phyloP scores from a whole-genome alignment of 2,888 invertebrate species.

The Amphipoea oculea region DNA sequence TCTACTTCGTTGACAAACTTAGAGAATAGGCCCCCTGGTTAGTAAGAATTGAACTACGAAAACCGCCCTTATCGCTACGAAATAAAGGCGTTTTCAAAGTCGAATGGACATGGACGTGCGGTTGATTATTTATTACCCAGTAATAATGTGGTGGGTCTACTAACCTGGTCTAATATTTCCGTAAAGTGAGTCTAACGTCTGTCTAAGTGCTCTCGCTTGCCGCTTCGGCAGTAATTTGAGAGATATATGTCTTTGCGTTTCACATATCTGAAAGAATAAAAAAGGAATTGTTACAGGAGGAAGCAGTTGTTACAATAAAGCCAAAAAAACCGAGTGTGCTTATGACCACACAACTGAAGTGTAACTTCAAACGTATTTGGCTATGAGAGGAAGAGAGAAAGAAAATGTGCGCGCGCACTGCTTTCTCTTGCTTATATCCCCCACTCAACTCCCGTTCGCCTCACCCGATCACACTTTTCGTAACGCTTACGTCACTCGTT shows the following conservation, averaged over 20 bases:
- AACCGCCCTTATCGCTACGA: neutral
- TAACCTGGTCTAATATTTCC: slow-evolving; percentile 90
- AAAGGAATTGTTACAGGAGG: neutral
- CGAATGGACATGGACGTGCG: neutral
- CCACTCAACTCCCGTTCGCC: too few species aligned
- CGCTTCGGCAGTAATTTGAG: slow-evolving; percentile 96
- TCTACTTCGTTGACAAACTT: neutral
- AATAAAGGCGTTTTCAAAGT: neutral
- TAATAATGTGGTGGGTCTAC: slow-evolving; percentile 22
- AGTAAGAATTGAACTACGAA: neutral
- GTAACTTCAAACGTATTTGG: too few species aligned
- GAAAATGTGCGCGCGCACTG: too few species aligned
- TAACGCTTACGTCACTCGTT: too few species aligned
- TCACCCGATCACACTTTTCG: too few species aligned
- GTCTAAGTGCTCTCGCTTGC: slow-evolving; percentile 95
- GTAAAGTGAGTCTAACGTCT: slow-evolving; percentile 94
- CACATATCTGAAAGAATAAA: slow-evolving; percentile 92
- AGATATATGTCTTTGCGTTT: slow-evolving; percentile 95
- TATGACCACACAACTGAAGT: too few species aligned
- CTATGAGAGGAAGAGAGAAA: too few species aligned
- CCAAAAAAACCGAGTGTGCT: neutral
- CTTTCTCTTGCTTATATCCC: too few species aligned
- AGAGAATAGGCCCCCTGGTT: neutral
- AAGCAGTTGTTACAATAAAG: neutral
- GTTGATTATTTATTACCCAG: neutral